Base-by-base conservation (phyloP, 2,888 invertebrate species). In the Micoletzkya japonica region DNA sequence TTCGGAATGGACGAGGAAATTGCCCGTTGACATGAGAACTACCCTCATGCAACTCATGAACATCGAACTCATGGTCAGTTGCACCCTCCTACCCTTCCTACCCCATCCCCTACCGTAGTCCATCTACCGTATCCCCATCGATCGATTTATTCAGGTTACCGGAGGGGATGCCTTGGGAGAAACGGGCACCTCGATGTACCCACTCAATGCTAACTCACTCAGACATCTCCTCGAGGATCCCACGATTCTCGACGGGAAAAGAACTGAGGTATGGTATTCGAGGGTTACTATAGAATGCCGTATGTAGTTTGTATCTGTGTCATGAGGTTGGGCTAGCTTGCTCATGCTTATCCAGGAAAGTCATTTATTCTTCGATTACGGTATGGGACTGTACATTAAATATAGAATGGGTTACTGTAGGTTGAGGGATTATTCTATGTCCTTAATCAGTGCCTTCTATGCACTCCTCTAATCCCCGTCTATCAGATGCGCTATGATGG, bases 21-120 rank as follows among this genome's bases (percentile, higher is more conserved):
- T 84, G 37, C 84, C 84, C 14, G 84, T 84, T 10, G 84, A 84
- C 66, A 84, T 84, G 84, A 70, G 84, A 28, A 84, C 84, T 0
- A 78, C 81, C 6, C 72, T 84, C 7, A 83, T 84, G 81, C 84
- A 84, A 61, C 70, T 84, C 36, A 75, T 84, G 74, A 84, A 84
- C 73, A 79, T 84, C 28, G 84, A 84, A 69, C 71, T 82, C 24
- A 77, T 83, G 68, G 84, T 81, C n/a, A 59, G 26, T 10, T 28
- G n/a, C n/a, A n/a, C n/a, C n/a, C n/a, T n/a, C n/a, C n/a, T n/a
- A n/a, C n/a, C n/a, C n/a, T n/a, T n/a, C n/a, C n/a, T 17, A 57
- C 17, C 14, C n/a, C 17, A 57, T n/a, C 26, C 17, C 44, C 58
- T 49, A 17, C 39, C 20, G 17, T n/a, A n/a, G n/a, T n/a, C n/a